phyloP scores from a whole-genome alignment of 2,888 invertebrate species.

The Stratiomys singularior region DNA sequence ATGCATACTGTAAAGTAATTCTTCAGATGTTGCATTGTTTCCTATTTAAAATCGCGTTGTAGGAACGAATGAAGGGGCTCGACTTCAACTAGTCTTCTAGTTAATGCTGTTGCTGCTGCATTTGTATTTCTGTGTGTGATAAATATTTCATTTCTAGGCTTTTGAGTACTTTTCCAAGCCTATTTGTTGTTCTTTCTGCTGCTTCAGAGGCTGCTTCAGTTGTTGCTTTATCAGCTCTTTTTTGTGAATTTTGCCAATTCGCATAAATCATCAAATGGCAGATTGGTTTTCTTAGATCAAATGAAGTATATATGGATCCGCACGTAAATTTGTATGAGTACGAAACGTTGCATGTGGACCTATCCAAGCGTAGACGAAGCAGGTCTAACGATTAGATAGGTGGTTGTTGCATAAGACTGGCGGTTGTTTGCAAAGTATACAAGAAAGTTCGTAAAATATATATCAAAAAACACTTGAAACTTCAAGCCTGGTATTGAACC shows the following conservation, averaged over 20 bases:
- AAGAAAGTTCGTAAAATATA: slow-evolving; percentile 2
- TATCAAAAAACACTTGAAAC: not conserved
- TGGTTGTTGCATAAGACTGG: slow-evolving; percentile 20
- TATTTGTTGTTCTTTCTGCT: not conserved
- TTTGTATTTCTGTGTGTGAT: slow-evolving; percentile 21
- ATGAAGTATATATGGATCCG: slow-evolving; percentile 10
- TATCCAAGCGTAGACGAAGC: not conserved
- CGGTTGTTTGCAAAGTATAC: not conserved
- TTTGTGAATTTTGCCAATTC: slow-evolving; percentile 18
- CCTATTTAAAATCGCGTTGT: not conserved
- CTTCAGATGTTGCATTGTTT: slow-evolving; percentile 44
- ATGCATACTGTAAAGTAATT: slow-evolving; percentile 44
- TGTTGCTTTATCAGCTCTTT: not conserved
- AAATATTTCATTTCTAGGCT: slow-evolving; percentile 31
- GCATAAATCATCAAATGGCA: slow-evolving; percentile 44
- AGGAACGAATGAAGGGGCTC: slow-evolving; percentile 19
- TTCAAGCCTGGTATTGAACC: slow-evolving; percentile 6
- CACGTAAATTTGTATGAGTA: not conserved
- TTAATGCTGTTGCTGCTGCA: not conserved
- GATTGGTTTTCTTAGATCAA: slow-evolving; percentile 34
- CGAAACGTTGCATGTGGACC: not conserved
- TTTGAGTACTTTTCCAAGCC: slow-evolving; percentile 14
- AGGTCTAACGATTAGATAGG: not conserved
- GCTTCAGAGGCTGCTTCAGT: no score
- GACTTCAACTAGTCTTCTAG: slow-evolving; percentile 7